Percentiles rank a stretch among this genome's conserved stretches.
phyloP scores from a whole-genome alignment of 1,140 invertebrate species.

The Sminthurinus signatus region DNA sequence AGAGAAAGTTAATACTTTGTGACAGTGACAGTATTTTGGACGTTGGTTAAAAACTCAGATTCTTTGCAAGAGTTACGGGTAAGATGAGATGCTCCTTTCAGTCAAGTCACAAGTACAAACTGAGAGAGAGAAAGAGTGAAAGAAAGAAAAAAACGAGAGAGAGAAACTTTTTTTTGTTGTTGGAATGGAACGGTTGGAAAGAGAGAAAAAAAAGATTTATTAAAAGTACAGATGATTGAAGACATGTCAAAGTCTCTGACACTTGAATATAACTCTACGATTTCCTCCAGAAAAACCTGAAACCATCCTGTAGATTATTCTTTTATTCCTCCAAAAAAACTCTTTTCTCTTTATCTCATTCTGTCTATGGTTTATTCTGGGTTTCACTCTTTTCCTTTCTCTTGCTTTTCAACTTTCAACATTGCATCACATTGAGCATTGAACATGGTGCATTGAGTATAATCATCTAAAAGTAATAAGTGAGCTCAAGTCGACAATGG shows the following conservation, averaged over 20 bases:
- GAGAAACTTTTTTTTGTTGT: slow-evolving; percentile 29
- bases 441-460: no score
- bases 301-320: not conserved
- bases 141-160: not conserved
- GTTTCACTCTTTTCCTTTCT: not conserved
- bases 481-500: not conserved
- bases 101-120: no score
- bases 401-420: not conserved
- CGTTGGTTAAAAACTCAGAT: not conserved
- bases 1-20: slow-evolving; percentile 4
- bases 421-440: no score
- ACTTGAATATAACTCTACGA: slow-evolving; percentile 25
- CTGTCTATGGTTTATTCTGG: not conserved
- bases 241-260: slow-evolving; percentile 33
- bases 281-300: not conserved
- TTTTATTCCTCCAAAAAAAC: no score
- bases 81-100: slow-evolving; percentile 16
- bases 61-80: not conserved
- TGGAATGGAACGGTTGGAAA: slow-evolving; percentile 2
- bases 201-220: slow-evolving; percentile 26
- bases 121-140: no score
- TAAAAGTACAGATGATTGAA: slow-evolving; percentile 34
- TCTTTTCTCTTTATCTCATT: not conserved
- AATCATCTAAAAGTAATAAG: slow-evolving; percentile 4
- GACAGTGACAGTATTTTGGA: slow-evolving; percentile 3